Percentiles rank a stretch among this genome's conserved stretches.
Conservation (phyloP, 1,140 invertebrate species). For the Apis cerana region DNA sequence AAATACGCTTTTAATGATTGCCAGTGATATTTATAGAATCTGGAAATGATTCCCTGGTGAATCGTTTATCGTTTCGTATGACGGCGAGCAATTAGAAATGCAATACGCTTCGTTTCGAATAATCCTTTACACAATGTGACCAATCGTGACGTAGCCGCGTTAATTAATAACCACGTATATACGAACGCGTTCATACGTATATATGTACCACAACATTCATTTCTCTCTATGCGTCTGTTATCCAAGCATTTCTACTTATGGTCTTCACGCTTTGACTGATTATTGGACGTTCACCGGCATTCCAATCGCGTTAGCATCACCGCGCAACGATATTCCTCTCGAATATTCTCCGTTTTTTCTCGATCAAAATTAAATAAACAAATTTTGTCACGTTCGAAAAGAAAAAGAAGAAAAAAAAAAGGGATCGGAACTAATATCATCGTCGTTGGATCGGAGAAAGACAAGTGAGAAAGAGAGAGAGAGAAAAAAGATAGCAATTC, state of each 20-base stretch:
- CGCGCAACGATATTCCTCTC: not conserved
- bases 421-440: not conserved
- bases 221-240: slow-evolving; percentile 74
- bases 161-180: slow-evolving; percentile 51
- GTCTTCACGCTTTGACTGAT: slow-evolving; percentile 16
- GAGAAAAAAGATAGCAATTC: not conserved
- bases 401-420: too few relatives aligned
- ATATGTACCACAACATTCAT: not conserved
- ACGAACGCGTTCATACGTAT: not conserved
- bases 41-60: not conserved
- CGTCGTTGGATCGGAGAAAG: not conserved
- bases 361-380: not conserved
- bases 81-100: slow-evolving; percentile 9
- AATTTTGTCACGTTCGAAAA: not conserved
- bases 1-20: not conserved
- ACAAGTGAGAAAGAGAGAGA: too few relatives aligned
- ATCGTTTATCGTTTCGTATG: not conserved
- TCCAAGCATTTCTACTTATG: not conserved
- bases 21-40: not conserved
- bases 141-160: slow-evolving; percentile 26
- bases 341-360: not conserved
- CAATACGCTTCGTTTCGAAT: slow-evolving; percentile 8
- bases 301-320: not conserved
- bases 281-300: not conserved
- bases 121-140: slow-evolving; percentile 23